Evolutionary conservation across 2,797 vertebrate genomes (phyloP), one percentile per base, ranked within the genome.

Genomic region (Tragelaphus eurycerus): DNA sequence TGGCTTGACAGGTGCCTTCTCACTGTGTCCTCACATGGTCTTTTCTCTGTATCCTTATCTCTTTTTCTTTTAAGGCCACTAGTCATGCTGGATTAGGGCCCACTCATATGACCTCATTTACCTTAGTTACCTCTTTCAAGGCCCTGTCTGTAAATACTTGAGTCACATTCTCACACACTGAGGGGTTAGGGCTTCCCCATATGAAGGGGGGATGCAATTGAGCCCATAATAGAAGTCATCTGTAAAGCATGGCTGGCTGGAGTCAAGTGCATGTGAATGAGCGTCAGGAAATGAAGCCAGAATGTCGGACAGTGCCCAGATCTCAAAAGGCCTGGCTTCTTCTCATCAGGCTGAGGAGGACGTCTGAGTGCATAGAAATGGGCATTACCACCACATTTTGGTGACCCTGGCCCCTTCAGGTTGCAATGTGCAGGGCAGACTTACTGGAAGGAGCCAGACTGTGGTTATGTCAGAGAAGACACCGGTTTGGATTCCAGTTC

Each of bases 1-100:
- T 85, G 74, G 19, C 19, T 84, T 62, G 14, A 52, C 1, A 23
- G 15, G n/a, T 4, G 1, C 10, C 31, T 71, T 89, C 48, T 62
- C 4, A 1, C 38, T 7, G 5, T 10, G 23, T n/a, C 19, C 15
- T 82, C 54, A 19, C 6, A 2, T n/a, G 50, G 9, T 57, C 52
- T 97, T 43, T 97, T 43, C 43, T 55, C 59, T 94, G 21, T 34
- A 27, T 16, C 88, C 54, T 92, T 1, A 74, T 57, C 31, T 60
- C 23, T 52, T 90, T 74, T 91, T 82, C 46, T 84, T 55, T 27
- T 52, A 31, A 90, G 43, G 78, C 16, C 19, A 14, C 6, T 57
- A 27, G 46, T 79, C 4, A 9, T 29, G n/a, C 38, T 55, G 54
- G 54, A n/a, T 89, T 52, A 90, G 52, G 13, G 9, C 16, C 62